Percentiles rank a stretch among this genome's conserved stretches.
Evolutionary conservation across 2,888 invertebrate species (phyloP).

Genomic region (Eupithecia pulchellata): DNA sequence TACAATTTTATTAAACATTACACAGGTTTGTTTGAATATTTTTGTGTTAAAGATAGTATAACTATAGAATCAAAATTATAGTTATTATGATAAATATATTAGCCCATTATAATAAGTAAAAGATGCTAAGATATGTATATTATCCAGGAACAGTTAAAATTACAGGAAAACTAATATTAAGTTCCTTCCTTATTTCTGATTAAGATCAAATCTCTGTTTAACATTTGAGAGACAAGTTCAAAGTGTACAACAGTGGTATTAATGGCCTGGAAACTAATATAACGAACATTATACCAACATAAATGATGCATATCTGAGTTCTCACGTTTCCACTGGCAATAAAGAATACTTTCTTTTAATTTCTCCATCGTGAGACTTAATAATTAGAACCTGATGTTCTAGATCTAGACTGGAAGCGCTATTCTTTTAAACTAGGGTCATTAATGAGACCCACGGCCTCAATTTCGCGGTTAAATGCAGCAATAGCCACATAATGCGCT

Average conservation of each 20-base stretch:
- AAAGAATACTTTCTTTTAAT: slow-evolving; percentile 29
- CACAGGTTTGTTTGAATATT: not conserved
- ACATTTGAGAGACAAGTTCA: not conserved
- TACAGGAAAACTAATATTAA: slow-evolving; percentile 5
- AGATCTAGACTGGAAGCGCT: not conserved
- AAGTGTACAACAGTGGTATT: not conserved
- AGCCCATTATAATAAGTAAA: not conserved
- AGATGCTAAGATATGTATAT: not conserved
- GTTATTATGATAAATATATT: not conserved
- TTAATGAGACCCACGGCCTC: not conserved
- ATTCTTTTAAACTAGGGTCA: not conserved
- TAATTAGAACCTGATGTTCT: not conserved
- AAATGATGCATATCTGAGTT: not conserved
- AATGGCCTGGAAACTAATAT: not conserved
- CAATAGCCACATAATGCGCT: not conserved
- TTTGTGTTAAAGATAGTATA: not conserved
- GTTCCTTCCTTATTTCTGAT: not conserved
- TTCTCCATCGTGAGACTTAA: slow-evolving; percentile 26
- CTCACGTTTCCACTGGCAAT: slow-evolving; percentile 14
- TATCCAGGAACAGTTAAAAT: too few species aligned
- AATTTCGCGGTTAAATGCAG: not conserved
- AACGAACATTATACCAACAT: not conserved
- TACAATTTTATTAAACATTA: too few species aligned
- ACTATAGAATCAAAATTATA: not conserved
- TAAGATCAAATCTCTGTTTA: not conserved